A percentile compares a stretch with the other conserved stretches of the same genome.
These are phyloP conservation scores for Coptotermes formosanus DNA, from an alignment of 1,140 invertebrate genomes.

Conservation along the genomic window DNA sequence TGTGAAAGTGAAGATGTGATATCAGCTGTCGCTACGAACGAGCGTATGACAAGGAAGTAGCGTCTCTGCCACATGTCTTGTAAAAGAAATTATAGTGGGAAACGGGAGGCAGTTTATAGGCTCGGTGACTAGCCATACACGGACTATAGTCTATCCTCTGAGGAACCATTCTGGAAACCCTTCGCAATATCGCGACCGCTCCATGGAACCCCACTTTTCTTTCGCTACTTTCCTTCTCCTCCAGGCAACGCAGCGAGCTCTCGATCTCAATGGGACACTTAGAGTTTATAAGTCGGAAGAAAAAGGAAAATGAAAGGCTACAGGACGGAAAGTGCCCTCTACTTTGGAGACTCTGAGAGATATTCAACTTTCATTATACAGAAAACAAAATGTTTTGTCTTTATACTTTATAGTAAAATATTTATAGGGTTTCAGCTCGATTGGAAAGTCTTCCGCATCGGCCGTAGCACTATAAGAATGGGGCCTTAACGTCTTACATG, in stretches of 20 bases:
- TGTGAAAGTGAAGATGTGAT: background rate
- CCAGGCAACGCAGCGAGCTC: background rate
- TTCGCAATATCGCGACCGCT: constrained; percentile 11
- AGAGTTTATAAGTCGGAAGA: constrained; percentile 8
- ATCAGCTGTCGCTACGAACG: background rate
- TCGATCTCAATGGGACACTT: constrained; percentile 24
- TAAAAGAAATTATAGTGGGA: background rate
- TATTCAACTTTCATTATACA: background rate
- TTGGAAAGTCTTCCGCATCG: too few relatives aligned
- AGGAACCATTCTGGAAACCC: constrained; percentile 12
- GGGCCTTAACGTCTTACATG: too few relatives aligned
- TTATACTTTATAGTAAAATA: background rate
- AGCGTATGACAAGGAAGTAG: background rate
- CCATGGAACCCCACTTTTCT: background rate
- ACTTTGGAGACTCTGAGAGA: background rate
- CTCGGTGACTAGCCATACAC: background rate
- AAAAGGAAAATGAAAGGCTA: background rate
- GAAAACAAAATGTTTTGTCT: background rate
- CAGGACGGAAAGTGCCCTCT: background rate
- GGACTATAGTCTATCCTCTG: constrained; percentile 1
- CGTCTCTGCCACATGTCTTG: background rate
- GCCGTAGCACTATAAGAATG: too few relatives aligned
- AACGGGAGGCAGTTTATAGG: background rate
- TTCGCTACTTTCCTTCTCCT: background rate
- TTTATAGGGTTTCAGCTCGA: background rate